Conservation (phyloP, 2,797 vertebrate species). For the Poecilia wingei region DNA sequence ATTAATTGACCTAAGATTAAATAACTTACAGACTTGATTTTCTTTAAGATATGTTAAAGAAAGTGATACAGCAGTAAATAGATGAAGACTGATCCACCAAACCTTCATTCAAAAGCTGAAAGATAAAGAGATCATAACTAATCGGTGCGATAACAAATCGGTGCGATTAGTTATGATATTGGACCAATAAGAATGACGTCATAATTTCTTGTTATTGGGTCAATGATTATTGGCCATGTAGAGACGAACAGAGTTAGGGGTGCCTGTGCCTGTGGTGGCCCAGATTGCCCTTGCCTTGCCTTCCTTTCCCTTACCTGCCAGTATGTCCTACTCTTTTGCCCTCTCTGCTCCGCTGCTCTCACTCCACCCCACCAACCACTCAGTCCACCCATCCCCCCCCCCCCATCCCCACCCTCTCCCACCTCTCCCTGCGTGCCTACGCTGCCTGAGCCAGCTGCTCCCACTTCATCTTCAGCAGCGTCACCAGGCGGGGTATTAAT, state of each 20-base stretch:
- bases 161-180: too few relatives aligned
- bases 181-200: too few relatives aligned
- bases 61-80: slow-evolving; percentile 22
- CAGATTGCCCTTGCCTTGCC: slow-evolving; percentile 82
- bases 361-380: slow-evolving; percentile 61
- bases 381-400: slow-evolving; percentile 67
- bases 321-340: slow-evolving; percentile 96
- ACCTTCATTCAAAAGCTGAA: slow-evolving; percentile 25
- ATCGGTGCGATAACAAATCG: too few relatives aligned
- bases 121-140: slow-evolving; percentile 16
- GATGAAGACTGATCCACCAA: slow-evolving; percentile 74
- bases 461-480: slow-evolving; percentile 99
- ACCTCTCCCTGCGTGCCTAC: slow-evolving; percentile 91
- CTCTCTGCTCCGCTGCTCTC: slow-evolving; percentile 93
- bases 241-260: slow-evolving; percentile 61
- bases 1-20: slow-evolving; percentile 43
- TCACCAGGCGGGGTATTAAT: slow-evolving; percentile 99
- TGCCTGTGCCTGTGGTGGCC: slow-evolving; percentile 78
- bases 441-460: slow-evolving; percentile 99
- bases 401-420: slow-evolving; percentile 55
- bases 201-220: too few relatives aligned
- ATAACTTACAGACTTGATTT: slow-evolving; percentile 43
- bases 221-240: background rate
- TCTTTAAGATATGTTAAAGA: slow-evolving; percentile 29
- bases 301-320: slow-evolving; percentile 85